Conservation (phyloP, 2,797 vertebrate species). For the Bradypus variegatus region DNA sequence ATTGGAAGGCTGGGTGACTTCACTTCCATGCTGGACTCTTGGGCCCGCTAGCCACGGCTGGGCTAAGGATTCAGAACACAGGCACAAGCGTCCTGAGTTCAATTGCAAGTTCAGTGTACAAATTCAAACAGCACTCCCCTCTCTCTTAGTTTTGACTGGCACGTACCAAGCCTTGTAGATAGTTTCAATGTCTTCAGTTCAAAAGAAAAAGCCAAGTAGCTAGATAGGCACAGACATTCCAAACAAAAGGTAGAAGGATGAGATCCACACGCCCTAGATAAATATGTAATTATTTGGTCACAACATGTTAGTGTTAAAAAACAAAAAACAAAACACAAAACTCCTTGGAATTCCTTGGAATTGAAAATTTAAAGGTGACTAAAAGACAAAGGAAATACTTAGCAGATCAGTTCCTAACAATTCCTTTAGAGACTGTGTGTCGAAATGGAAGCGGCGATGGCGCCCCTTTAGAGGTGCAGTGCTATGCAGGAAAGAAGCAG, state of each 20-base stretch:
- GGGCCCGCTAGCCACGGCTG: background rate
- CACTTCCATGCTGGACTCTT: background rate
- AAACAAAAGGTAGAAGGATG: slow-evolving; percentile 9
- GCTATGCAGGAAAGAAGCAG: slow-evolving; percentile 69
- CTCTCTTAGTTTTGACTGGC: background rate
- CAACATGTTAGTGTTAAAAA: background rate
- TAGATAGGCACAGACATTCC: background rate
- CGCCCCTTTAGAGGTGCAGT: slow-evolving; percentile 65
- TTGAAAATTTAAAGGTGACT: background rate
- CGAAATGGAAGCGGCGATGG: slow-evolving; percentile 67
- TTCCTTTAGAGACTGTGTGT: slow-evolving; percentile 58
- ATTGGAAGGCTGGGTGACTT: background rate
- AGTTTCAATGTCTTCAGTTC: background rate
- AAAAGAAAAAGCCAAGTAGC: slow-evolving; percentile 15
- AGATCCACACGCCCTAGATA: background rate
- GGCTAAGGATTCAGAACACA: background rate
- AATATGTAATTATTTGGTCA: background rate
- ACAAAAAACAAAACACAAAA: background rate
- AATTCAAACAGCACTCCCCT: background rate
- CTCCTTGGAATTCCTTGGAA: slow-evolving; percentile 6
- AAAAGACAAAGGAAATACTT: slow-evolving; percentile 13
- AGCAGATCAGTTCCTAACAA: background rate
- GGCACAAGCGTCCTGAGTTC: background rate
- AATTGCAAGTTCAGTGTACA: background rate
- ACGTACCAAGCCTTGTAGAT: background rate